phyloP scores from a whole-genome alignment of 2,797 vertebrate species.

The Acrocephalus scirpaceus region DNA sequence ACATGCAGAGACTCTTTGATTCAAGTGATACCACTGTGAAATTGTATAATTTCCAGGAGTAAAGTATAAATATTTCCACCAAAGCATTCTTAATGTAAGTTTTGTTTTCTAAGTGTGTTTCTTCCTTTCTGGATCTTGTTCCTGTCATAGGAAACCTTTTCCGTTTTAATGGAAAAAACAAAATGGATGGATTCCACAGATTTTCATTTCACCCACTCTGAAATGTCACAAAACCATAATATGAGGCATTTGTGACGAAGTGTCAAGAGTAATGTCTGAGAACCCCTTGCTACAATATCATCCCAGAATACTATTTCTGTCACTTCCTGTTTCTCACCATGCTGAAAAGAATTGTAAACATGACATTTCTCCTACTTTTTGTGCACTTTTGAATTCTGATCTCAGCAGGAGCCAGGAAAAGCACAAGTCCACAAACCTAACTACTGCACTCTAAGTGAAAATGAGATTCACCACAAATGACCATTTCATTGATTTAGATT shows the following conservation, averaged over 20 bases:
- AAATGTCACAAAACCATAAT: neutral
- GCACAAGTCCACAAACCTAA: neutral
- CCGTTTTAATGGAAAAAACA: conserved; percentile 1
- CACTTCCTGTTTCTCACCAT: conserved; percentile 43
- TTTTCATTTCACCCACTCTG: neutral
- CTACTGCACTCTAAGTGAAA: neutral
- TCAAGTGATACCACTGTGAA: conserved; percentile 28
- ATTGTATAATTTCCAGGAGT: conserved; percentile 1
- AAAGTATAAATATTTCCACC: conserved; percentile 30
- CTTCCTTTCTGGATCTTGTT: conserved; percentile 20
- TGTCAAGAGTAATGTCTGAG: neutral
- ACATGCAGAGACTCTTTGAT: neutral
- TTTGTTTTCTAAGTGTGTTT: conserved; percentile 15
- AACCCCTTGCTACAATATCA: neutral
- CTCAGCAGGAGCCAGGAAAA: conserved; percentile 21
- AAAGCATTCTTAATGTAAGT: neutral
- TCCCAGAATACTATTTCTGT: conserved; percentile 48
- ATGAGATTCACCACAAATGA: neutral
- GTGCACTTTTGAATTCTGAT: conserved; percentile 7
- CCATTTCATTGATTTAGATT: neutral
- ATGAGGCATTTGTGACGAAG: neutral
- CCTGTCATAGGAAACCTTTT: neutral
- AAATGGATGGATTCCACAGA: neutral
- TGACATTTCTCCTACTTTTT: conserved; percentile 35
- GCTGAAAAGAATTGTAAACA: conserved; percentile 21